Evolutionary conservation across 2,888 invertebrate species (phyloP), one percentile per base, ranked within the genome.

Genomic region (Octodonta nipae): DNA sequence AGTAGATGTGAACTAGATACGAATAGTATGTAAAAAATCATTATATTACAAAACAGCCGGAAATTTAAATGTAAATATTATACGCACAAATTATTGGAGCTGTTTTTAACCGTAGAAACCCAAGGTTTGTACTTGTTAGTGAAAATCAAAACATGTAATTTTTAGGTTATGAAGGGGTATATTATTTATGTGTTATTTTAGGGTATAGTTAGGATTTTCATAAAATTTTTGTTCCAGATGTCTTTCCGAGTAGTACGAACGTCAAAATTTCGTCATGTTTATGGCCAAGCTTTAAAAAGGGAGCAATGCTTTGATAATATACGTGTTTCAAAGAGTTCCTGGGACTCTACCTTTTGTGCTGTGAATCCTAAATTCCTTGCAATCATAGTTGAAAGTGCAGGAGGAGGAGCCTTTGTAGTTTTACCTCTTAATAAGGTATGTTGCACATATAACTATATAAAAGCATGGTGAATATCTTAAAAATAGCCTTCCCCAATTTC

Each of bases 261-360:
- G 70, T 92, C 92, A 63, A 95, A 95, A 73, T 95, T 93, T 71
- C 87, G 93, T 63, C 95, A 95, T 72, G 92, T 95, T 58, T 74
- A 73, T 56, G 89, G 88, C 48, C 84, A 85, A 58, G 79, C 87
- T 51, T 68, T 86, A 50, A 89, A 92, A 68, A 75, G 93, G 62
- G 93, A 95, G 62, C 87, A 89, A 67, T 93, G 93, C 68, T 95
- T 89, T 68, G 95, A 96, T 68, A 92, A 92, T 65, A 81, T 96
- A 55, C 72, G 91, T 60, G 92, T 95, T 44, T 92, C 92, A 43
- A 91, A 93, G 64, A 92, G 92, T 59, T 92, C 93, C 32, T 95
- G 95, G 86, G 96, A 96, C 63, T 89, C 92, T 41, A 91, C 91
- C 45, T 95, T 95, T 66, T 95, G 93, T 71, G 89, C 92, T 47